Percentiles rank a stretch among this genome's conserved stretches.
Evolutionary conservation across 2,888 invertebrate species (phyloP).

Genomic region (Poecilus cupreus): DNA sequence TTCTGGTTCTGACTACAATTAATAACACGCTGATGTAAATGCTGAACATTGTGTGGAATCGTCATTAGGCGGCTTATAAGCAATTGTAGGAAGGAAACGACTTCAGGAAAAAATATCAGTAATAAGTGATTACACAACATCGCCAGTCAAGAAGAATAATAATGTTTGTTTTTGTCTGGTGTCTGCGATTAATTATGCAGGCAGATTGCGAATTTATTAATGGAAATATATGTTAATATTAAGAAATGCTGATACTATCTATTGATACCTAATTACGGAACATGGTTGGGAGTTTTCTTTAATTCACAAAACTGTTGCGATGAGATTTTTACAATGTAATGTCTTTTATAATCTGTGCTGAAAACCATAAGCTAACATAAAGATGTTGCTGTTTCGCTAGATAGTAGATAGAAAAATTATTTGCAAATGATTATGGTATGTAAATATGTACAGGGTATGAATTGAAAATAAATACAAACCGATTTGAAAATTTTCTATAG

Average conservation of each 20-base stretch:
- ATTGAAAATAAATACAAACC: too few relatives aligned
- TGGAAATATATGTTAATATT: background rate
- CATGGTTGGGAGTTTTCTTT: too few relatives aligned
- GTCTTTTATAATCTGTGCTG: too few relatives aligned
- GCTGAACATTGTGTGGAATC: background rate
- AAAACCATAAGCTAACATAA: too few relatives aligned
- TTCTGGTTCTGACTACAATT: background rate
- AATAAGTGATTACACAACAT: background rate
- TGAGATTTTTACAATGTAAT: too few relatives aligned
- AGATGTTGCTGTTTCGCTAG: too few relatives aligned
- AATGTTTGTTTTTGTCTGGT: background rate
- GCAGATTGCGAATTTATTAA: background rate
- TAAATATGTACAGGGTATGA: too few relatives aligned
- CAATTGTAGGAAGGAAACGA: background rate
- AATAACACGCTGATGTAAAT: slow-evolving; percentile 16
- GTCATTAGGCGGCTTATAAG: background rate
- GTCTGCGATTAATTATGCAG: background rate
- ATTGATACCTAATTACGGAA: background rate
- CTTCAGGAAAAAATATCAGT: background rate
- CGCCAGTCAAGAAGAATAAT: background rate
- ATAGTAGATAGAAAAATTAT: too few relatives aligned
- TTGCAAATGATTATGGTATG: too few relatives aligned
- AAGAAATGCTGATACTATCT: too few relatives aligned
- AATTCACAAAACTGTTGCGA: too few relatives aligned
- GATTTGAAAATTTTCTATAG: too few relatives aligned